A percentile compares a stretch with the other conserved stretches of the same genome.
Conservation (phyloP, 1,140 invertebrate species). For the Drosophila leontia region DNA sequence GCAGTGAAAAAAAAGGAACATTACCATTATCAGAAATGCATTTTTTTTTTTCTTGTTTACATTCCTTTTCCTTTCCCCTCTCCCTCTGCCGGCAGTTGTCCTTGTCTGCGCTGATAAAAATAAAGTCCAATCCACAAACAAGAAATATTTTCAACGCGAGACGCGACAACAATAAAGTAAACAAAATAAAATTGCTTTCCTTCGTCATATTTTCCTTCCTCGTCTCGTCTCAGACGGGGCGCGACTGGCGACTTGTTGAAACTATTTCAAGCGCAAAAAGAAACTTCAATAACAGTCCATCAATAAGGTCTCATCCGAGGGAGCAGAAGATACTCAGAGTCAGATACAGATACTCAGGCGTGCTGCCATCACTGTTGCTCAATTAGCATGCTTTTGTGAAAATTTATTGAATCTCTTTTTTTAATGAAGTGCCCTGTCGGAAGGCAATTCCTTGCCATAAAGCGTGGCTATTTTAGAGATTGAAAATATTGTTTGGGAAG, state of each 20-base stretch:
- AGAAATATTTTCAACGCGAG: conserved; percentile 35
- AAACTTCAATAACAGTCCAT: conserved; percentile 29
- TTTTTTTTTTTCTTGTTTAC: conserved; percentile 54
- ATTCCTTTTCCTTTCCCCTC: conserved; percentile 5
- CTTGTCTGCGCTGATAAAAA: conserved; percentile 57
- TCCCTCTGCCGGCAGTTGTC: conserved; percentile 7
- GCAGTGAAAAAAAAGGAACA: conserved; percentile 22
- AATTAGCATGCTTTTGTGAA: conserved; percentile 62
- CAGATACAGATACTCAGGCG: conserved; percentile 5
- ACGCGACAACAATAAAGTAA: conserved; percentile 56
- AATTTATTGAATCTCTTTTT: conserved; percentile 41
- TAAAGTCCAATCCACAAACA: conserved; percentile 59
- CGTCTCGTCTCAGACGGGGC: neutral
- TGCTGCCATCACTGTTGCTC: conserved; percentile 15
- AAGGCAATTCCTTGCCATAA: conserved; percentile 5
- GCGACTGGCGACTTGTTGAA: conserved; percentile 55
- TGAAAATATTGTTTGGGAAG: neutral
- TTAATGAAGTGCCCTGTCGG: conserved; percentile 40
- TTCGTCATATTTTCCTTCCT: conserved; percentile 28
- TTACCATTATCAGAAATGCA: conserved; percentile 51
- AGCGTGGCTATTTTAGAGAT: neutral
- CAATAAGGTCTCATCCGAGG: conserved; percentile 6
- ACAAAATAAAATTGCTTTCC: conserved; percentile 58
- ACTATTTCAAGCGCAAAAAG: conserved; percentile 57
- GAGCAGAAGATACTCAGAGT: neutral